These are phyloP conservation scores for Oryctes rhinoceros DNA, from an alignment of 1,140 invertebrate genomes.

Conservation along the genomic window DNA sequence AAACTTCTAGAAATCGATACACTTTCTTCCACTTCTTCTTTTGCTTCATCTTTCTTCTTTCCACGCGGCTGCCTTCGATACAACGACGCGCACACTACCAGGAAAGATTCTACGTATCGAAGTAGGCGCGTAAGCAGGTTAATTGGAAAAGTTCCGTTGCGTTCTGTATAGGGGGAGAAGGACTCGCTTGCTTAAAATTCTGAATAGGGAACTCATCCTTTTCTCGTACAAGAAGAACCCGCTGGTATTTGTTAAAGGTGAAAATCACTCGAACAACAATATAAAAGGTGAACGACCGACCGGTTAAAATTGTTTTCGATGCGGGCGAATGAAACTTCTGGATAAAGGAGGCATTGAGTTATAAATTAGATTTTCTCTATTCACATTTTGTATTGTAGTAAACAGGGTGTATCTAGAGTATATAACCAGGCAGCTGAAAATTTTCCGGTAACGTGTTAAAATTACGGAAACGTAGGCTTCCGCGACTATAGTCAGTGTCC, in stretches of 20 bases:
- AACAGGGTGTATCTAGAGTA: too few species aligned
- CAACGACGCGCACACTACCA: background rate
- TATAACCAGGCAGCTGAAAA: too few species aligned
- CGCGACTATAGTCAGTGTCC: too few species aligned
- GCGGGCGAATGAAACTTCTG: too few species aligned
- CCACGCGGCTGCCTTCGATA: background rate
- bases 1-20: background rate
- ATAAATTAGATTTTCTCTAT: too few species aligned
- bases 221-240: background rate
- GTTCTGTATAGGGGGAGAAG: background rate
- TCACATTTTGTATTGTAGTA: too few species aligned
- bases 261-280: background rate
- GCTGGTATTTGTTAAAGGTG: background rate
- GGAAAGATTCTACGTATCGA: background rate
- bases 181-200: background rate
- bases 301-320: too few species aligned
- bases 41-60: background rate
- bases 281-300: background rate
- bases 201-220: background rate
- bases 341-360: too few species aligned
- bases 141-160: slow-evolving; percentile 1
- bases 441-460: too few species aligned
- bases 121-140: background rate
- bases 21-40: background rate
- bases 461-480: too few species aligned